These are phyloP conservation scores for Leucozona laternaria DNA, from an alignment of 2,888 invertebrate genomes.

Conservation along the genomic window DNA sequence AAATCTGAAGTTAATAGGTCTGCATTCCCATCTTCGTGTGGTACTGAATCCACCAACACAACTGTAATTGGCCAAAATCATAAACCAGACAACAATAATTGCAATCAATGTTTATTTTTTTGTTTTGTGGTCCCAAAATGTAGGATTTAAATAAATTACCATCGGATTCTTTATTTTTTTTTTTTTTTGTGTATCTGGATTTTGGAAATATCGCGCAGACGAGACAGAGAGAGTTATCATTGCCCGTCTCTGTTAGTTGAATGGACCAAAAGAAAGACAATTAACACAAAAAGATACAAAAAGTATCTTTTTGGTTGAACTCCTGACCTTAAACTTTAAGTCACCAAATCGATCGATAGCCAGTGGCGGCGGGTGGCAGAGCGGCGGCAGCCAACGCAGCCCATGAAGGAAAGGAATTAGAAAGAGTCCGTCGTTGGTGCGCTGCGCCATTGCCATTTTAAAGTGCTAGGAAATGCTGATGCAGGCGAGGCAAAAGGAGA, in stretches of 20 bases:
- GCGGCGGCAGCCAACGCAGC: neutral
- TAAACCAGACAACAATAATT: conserved; percentile 69
- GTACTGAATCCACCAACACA: conserved; percentile 34
- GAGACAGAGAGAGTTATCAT: conserved; percentile 60
- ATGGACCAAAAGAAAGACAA: conserved; percentile 56
- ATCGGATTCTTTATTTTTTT: conserved; percentile 59
- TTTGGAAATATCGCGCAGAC: conserved; percentile 59
- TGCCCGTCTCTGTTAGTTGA: conserved; percentile 26
- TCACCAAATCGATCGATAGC: conserved; percentile 54
- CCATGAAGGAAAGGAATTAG: conserved; percentile 55
- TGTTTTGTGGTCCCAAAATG: conserved; percentile 34
- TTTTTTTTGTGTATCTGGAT: neutral
- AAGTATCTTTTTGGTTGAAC: conserved; percentile 50
- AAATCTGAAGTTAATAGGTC: conserved; percentile 62
- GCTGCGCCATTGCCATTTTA: conserved; percentile 9
- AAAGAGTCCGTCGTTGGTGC: conserved; percentile 37
- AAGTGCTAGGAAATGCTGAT: conserved; percentile 15
- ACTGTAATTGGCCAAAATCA: conserved; percentile 49
- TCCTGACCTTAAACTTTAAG: conserved; percentile 72
- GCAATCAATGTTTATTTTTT: conserved; percentile 39
- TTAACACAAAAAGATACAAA: conserved; percentile 57
- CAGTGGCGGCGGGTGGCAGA: neutral
- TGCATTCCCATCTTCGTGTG: conserved; percentile 60
- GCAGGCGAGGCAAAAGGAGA: conserved; percentile 58
- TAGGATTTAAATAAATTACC: conserved; percentile 73